These are phyloP conservation scores for Bungarus multicinctus DNA, from an alignment of 2,113 vertebrate genomes.

Conservation along the genomic window DNA sequence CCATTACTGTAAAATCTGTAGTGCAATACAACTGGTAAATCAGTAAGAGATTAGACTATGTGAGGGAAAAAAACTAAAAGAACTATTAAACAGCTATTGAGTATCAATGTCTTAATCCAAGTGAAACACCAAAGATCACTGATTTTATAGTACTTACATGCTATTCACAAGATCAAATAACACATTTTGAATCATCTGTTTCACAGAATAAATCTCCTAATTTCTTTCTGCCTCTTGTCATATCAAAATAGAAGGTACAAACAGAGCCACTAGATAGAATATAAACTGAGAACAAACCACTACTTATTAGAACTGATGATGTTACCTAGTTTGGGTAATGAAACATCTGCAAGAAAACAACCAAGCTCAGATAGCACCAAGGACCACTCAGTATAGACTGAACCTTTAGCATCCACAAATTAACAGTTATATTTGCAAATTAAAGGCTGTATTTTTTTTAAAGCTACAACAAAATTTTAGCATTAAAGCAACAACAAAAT, in stretches of 20 bases:
- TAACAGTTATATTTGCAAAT: background rate
- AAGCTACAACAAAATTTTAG: background rate
- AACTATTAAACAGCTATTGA: background rate
- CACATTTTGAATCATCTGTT: background rate
- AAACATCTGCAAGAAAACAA: background rate
- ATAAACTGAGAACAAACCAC: background rate
- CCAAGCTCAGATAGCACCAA: background rate
- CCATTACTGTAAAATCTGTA: slow-evolving; percentile 48
- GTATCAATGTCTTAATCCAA: background rate
- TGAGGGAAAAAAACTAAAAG: background rate
- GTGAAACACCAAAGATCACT: background rate
- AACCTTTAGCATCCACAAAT: background rate
- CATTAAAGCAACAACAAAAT: background rate
- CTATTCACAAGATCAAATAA: background rate
- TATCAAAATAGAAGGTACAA: background rate
- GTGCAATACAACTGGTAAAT: slow-evolving; percentile 39
- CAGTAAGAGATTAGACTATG: slow-evolving; percentile 22
- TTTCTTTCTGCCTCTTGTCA: background rate
- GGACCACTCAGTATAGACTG: background rate
- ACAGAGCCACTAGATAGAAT: background rate
- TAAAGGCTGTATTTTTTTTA: background rate
- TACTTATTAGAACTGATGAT: background rate
- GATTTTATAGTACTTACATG: background rate
- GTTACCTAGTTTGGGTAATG: background rate
- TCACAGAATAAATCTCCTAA: background rate